Evolutionary conservation across 2,113 vertebrate genomes (phyloP).

Genomic region (Benitochromis conjunctus): DNA sequence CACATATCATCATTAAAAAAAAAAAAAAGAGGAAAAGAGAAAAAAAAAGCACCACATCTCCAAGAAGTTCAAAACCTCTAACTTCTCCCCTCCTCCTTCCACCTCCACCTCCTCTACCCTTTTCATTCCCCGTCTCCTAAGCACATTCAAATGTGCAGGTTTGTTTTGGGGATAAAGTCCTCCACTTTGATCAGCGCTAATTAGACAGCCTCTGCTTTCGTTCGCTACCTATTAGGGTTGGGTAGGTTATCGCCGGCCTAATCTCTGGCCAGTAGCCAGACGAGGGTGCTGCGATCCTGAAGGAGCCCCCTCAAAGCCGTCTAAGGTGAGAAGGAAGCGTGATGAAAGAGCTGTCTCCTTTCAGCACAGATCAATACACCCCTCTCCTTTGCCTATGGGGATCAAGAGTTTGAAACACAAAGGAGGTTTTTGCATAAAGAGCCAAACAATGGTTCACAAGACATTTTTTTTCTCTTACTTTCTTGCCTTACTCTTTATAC

Average conservation of each 20-base stretch:
- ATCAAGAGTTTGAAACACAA: constrained; percentile 75
- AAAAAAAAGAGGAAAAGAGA: neutral
- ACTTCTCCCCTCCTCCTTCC: constrained; percentile 22
- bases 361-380: constrained; percentile 73
- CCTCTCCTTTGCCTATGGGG: constrained; percentile 71
- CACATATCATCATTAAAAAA: constrained; percentile 58
- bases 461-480: constrained; percentile 43
- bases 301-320: constrained; percentile 58
- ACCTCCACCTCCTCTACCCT: constrained; percentile 26
- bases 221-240: constrained; percentile 71
- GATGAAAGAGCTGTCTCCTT: constrained; percentile 72
- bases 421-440: constrained; percentile 74
- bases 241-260: constrained; percentile 65
- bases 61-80: constrained; percentile 51
- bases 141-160: constrained; percentile 75
- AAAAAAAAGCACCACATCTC: constrained; percentile 14
- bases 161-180: constrained; percentile 77
- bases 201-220: constrained; percentile 69
- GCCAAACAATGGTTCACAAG: constrained; percentile 75
- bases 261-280: constrained; percentile 81
- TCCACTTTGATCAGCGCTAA: constrained; percentile 77
- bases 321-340: constrained; percentile 74
- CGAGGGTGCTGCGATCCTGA: constrained; percentile 81
- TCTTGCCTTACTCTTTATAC: constrained; percentile 42
- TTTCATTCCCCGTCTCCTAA: constrained; percentile 32